Percentiles rank a stretch among this genome's conserved stretches.
Evolutionary conservation across 2,797 vertebrate species (phyloP).

Genomic region (Myripristis jacobus): DNA sequence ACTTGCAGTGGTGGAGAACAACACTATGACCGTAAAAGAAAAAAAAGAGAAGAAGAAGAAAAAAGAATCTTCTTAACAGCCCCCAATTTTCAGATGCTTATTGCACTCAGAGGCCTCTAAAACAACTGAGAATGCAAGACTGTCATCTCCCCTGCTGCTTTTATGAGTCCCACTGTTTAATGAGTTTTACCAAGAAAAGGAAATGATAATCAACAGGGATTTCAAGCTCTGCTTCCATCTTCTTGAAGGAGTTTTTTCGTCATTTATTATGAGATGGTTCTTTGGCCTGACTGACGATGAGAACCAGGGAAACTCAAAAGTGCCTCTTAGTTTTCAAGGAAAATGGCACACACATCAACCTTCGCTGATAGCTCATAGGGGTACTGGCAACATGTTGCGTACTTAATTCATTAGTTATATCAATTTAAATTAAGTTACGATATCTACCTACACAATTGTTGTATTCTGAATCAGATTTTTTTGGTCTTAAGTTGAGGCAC

Average conservation of each 20-base stretch:
- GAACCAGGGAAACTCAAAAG: constrained; percentile 36
- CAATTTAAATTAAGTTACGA: too few species aligned
- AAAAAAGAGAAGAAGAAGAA: too few species aligned
- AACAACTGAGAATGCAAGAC: constrained; percentile 74
- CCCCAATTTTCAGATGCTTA: constrained; percentile 74
- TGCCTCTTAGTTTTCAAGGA: constrained; percentile 20
- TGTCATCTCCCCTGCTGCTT: constrained; percentile 78
- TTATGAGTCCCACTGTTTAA: constrained; percentile 78
- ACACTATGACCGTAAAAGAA: constrained; percentile 65
- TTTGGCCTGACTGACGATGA: constrained; percentile 40
- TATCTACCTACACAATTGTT: too few species aligned
- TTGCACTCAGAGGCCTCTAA: constrained; percentile 76
- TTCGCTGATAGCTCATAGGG: too few species aligned
- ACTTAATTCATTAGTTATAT: neutral
- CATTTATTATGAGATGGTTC: constrained; percentile 54
- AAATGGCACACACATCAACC: neutral
- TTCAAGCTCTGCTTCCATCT: constrained; percentile 68
- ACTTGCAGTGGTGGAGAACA: constrained; percentile 75
- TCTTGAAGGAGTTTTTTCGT: constrained; percentile 59
- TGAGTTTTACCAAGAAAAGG: constrained; percentile 80
- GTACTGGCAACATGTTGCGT: neutral
- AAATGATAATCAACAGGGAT: constrained; percentile 78
- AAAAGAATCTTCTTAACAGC: constrained; percentile 69
- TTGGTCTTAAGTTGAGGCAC: too few species aligned
- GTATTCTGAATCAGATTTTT: too few species aligned